phyloP scores from a whole-genome alignment of 2,888 invertebrate species.

The Campoplex nolae region DNA sequence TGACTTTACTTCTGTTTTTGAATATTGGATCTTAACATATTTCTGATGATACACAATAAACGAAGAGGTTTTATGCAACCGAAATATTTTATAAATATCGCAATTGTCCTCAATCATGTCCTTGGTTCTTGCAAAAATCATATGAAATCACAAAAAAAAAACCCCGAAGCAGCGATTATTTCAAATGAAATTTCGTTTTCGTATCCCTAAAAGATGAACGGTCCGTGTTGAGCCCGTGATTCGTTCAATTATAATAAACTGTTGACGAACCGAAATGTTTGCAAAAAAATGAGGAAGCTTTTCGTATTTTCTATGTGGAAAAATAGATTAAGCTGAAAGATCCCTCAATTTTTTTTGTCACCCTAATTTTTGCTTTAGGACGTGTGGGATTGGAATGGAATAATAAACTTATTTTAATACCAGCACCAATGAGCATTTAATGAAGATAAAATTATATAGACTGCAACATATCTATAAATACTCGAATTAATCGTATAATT shows the following conservation, averaged over 20 bases:
- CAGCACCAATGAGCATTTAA: conserved; percentile 84
- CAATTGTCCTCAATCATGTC: conserved; percentile 4
- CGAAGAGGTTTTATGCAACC: not conserved
- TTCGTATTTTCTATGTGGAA: not conserved
- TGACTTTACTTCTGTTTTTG: not conserved
- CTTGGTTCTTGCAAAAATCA: not conserved
- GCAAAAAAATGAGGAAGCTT: not conserved
- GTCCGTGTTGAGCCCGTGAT: conserved; percentile 18
- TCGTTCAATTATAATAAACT: conserved; percentile 54
- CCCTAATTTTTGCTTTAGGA: not conserved
- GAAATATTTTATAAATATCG: not conserved
- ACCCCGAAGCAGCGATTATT: conserved; percentile 8
- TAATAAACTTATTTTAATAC: conserved; percentile 72
- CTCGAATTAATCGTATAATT: conserved; percentile 77
- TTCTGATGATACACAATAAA: not conserved
- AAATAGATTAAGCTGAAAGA: not conserved
- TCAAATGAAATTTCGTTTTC: conserved; percentile 17
- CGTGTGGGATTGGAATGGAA: conserved; percentile 37
- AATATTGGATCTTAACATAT: not conserved
- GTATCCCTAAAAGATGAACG: conserved; percentile 21
- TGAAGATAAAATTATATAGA: conserved; percentile 77
- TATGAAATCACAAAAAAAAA: conserved; percentile 12
- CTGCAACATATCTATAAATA: conserved; percentile 78
- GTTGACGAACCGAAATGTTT: conserved; percentile 9
- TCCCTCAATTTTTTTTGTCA: not conserved